Conservation (phyloP, 2,113 vertebrate species). For the Catharus bicknelli region DNA sequence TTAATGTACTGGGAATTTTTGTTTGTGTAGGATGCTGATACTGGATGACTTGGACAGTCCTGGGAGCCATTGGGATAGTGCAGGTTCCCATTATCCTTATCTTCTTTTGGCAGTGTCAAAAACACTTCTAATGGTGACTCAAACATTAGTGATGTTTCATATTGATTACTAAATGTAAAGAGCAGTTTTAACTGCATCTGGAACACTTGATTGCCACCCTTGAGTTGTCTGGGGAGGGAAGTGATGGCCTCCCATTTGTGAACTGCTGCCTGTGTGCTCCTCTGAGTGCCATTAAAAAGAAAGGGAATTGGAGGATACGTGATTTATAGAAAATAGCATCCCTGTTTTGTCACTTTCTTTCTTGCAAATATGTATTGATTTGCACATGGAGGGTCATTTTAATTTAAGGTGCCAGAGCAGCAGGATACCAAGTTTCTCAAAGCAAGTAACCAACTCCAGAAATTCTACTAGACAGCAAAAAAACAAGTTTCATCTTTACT, state of each 20-base stretch:
- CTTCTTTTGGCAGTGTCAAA: background rate
- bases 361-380: background rate
- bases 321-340: background rate
- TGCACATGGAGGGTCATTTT: background rate
- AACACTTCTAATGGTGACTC: background rate
- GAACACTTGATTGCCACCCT: background rate
- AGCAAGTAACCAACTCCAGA: background rate
- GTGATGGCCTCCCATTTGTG: background rate
- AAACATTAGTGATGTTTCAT: background rate
- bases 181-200: background rate
- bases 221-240: background rate
- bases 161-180: background rate
- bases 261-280: background rate
- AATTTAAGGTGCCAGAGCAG: background rate
- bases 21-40: background rate
- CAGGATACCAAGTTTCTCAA: background rate
- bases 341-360: background rate
- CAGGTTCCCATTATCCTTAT: background rate
- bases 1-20: background rate
- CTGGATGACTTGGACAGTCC: background rate
- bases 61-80: background rate
- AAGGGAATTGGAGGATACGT: background rate
- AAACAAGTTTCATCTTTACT: background rate
- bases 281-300: background rate
- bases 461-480: background rate